Conservation (phyloP, 2,113 vertebrate species). For the Alosa alosa region DNA sequence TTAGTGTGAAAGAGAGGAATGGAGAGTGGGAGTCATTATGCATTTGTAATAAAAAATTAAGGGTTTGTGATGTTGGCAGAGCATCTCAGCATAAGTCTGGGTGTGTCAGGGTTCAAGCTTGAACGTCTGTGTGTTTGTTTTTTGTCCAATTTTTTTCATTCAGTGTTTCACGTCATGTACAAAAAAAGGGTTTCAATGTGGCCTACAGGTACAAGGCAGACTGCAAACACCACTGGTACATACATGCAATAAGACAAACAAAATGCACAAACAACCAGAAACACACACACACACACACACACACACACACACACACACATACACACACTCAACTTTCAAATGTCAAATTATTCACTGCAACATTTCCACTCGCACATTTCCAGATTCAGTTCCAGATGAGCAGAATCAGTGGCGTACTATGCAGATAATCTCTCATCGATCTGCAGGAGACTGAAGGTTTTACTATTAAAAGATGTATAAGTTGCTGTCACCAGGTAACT, state of each 20-base stretch:
- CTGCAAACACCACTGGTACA: slow-evolving; percentile 13
- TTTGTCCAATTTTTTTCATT: not conserved
- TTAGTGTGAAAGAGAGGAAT: not conserved
- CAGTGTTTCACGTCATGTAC: not conserved
- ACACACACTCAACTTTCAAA: not conserved
- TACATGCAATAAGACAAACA: slow-evolving; percentile 41
- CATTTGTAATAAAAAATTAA: too few species aligned
- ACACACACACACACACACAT: slow-evolving; percentile 16
- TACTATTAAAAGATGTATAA: not conserved
- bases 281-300: slow-evolving; percentile 23
- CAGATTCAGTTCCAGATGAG: not conserved
- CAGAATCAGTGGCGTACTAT: not conserved
- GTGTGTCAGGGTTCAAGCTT: not conserved
- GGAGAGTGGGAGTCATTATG: not conserved
- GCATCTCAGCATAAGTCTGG: too few species aligned
- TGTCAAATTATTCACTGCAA: not conserved
- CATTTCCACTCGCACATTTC: not conserved
- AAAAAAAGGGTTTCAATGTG: not conserved
- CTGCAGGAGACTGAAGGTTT: not conserved
- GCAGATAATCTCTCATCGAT: not conserved
- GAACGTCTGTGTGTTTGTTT: not conserved
- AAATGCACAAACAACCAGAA: slow-evolving; percentile 34
- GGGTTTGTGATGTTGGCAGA: too few species aligned
- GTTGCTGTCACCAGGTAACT: not conserved
- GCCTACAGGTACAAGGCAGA: too few species aligned